Evolutionary conservation across 2,113 vertebrate genomes (phyloP).

Genomic region (Austrofundulus limnaeus): DNA sequence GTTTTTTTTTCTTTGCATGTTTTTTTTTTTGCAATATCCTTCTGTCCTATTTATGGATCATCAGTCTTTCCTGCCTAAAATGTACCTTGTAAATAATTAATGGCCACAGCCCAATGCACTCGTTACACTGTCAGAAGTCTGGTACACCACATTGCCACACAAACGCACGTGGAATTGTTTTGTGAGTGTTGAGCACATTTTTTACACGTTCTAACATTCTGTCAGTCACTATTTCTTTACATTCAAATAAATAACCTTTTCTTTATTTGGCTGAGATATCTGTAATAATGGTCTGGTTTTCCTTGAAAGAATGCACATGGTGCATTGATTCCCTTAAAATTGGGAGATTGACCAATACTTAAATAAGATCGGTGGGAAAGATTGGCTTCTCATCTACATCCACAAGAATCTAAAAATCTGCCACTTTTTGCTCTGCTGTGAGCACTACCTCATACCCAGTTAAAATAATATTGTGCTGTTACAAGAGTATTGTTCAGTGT

Average conservation of each 20-base stretch:
- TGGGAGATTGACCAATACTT: too few relatives aligned
- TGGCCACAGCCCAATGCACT: conserved; percentile 59
- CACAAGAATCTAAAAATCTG: too few relatives aligned
- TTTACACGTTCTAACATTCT: conserved; percentile 12
- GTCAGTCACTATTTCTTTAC: background rate
- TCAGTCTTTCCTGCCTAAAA: conserved; percentile 63
- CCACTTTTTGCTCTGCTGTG: too few relatives aligned
- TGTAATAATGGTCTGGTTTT: too few relatives aligned
- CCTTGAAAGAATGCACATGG: too few relatives aligned
- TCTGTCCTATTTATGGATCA: conserved; percentile 68
- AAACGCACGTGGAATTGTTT: conserved; percentile 16
- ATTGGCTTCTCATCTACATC: too few relatives aligned
- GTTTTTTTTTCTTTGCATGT: too few relatives aligned
- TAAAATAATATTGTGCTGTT: too few relatives aligned
- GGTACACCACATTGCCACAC: conserved; percentile 32
- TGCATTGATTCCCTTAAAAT: too few relatives aligned
- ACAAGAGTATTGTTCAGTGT: too few relatives aligned
- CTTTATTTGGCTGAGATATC: background rate
- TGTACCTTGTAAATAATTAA: conserved; percentile 66
- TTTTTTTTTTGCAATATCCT: conserved; percentile 40
- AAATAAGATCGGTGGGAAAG: too few relatives aligned
- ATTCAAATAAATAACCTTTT: background rate
- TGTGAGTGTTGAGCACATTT: conserved; percentile 10
- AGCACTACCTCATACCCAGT: too few relatives aligned
- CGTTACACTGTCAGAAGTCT: conserved; percentile 53